Evolutionary conservation across 2,888 invertebrate species (phyloP).

Genomic region (Caenorhabditis sp.): DNA sequence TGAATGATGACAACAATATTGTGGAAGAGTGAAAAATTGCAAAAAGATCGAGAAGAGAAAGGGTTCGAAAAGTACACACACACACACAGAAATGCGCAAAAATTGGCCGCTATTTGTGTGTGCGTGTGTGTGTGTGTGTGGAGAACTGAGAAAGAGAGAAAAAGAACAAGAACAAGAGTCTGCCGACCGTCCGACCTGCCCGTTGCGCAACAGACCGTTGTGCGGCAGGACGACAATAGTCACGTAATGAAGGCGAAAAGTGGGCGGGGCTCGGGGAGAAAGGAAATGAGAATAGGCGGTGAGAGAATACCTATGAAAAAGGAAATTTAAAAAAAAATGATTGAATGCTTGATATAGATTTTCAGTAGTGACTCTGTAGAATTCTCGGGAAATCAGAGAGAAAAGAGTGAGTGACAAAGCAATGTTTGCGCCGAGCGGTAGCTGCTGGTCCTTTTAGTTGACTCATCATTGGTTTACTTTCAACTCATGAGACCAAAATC

Average conservation of each 20-base stretch:
- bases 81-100: constrained; percentile 20
- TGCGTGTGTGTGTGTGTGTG: neutral
- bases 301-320: too few species aligned
- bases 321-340: too few species aligned
- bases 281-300: neutral
- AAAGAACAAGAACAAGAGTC: too few species aligned
- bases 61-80: constrained; percentile 27
- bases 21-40: constrained; percentile 3
- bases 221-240: constrained; percentile 5
- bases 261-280: neutral
- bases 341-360: too few species aligned
- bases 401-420: too few species aligned
- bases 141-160: neutral
- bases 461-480: too few species aligned
- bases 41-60: neutral
- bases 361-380: too few species aligned
- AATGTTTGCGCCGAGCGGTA: neutral
- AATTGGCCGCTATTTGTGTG: constrained; percentile 56
- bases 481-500: too few species aligned
- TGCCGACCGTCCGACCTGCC: too few species aligned
- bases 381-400: too few species aligned
- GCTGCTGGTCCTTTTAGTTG: neutral
- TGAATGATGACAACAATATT: too few species aligned
- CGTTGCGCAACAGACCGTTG: too few species aligned
- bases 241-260: constrained; percentile 1